Percentiles rank a stretch among this genome's conserved stretches.
These are phyloP conservation scores for Coregonus sp. DNA, from an alignment of 2,797 vertebrate species.

Conservation along the genomic window DNA sequence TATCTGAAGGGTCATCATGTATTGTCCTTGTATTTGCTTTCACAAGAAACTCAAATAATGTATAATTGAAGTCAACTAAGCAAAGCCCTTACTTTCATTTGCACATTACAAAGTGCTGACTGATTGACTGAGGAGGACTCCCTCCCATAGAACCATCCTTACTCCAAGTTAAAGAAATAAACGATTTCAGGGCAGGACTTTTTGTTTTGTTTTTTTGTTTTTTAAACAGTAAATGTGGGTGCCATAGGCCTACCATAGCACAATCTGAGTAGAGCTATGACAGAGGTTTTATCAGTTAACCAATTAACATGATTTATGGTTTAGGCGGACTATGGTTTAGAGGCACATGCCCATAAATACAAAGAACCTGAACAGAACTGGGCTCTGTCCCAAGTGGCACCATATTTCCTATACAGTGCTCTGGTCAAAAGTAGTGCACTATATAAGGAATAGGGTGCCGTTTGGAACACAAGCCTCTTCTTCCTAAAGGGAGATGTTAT, in stretches of 20 bases:
- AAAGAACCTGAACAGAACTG: slow-evolving; percentile 61
- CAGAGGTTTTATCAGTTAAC: slow-evolving; percentile 77
- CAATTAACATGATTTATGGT: slow-evolving; percentile 81
- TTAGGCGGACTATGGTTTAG: slow-evolving; percentile 43
- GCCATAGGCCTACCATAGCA: slow-evolving; percentile 43
- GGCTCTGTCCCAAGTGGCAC: not conserved
- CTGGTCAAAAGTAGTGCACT: not conserved
- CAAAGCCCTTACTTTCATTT: slow-evolving; percentile 46
- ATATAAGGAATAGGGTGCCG: not conserved
- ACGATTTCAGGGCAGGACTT: slow-evolving; percentile 66
- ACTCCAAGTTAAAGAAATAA: slow-evolving; percentile 71
- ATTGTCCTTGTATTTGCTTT: not conserved
- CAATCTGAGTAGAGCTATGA: slow-evolving; percentile 64
- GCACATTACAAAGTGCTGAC: slow-evolving; percentile 50
- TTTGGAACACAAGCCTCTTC: slow-evolving; percentile 36
- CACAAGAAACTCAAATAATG: slow-evolving; percentile 48
- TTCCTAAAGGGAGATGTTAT: slow-evolving; percentile 72
- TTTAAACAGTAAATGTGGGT: slow-evolving; percentile 73
- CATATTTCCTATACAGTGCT: not conserved
- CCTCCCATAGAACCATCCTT: slow-evolving; percentile 47
- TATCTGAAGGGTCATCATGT: not conserved
- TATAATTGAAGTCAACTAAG: slow-evolving; percentile 52
- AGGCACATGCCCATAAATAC: slow-evolving; percentile 72
- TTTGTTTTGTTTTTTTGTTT: slow-evolving; percentile 15
- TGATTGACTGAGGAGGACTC: slow-evolving; percentile 48